Conservation (phyloP, 2,113 vertebrate genomes). For the Urocynchramus pylzowi region DNA sequence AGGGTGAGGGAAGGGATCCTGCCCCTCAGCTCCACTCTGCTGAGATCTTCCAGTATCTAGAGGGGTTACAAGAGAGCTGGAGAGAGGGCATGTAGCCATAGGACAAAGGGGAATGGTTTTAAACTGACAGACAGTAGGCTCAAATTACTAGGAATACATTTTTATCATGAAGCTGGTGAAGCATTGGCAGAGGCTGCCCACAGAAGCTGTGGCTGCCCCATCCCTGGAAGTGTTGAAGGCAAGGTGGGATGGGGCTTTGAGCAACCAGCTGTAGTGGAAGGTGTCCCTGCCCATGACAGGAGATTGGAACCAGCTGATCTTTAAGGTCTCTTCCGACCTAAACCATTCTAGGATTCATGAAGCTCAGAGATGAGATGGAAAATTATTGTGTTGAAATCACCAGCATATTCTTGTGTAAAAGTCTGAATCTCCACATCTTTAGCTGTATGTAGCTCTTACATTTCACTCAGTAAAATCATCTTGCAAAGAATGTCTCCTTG, state of each 20-base stretch:
- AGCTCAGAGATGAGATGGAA: neutral
- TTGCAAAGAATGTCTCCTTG: neutral
- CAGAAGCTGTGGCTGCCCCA: neutral
- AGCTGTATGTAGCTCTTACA: neutral
- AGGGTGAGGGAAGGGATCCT: neutral
- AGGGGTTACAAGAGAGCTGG: neutral
- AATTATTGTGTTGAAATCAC: neutral
- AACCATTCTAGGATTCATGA: neutral
- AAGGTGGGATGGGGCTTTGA: neutral
- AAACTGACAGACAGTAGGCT: neutral
- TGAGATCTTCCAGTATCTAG: neutral
- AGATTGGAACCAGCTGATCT: rapidly evolving
- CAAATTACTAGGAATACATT: neutral
- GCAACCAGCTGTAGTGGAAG: neutral
- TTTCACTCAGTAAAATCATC: neutral
- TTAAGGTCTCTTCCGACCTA: neutral
- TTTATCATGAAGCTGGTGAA: neutral
- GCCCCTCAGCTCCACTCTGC: neutral
- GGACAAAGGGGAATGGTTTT: neutral
- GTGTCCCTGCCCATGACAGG: neutral
- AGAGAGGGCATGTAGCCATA: neutral
- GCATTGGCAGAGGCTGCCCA: neutral
- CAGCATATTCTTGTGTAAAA: neutral
- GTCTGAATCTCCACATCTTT: neutral
- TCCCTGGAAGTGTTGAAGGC: neutral